Base-by-base conservation (phyloP, 2,888 invertebrate genomes). In the Microctonus brassicae region DNA sequence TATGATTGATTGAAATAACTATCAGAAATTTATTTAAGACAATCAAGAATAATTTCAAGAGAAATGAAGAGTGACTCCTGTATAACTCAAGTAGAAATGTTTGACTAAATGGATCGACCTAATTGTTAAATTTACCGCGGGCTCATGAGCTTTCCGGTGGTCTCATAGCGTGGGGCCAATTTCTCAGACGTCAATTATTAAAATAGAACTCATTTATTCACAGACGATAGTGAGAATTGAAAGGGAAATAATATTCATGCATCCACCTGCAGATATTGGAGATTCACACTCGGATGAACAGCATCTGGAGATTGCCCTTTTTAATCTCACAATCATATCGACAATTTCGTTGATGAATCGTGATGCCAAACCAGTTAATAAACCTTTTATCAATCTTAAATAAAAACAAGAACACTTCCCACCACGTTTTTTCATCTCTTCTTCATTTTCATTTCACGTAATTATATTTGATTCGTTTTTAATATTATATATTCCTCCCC, bases 331-430 rank as follows among this genome's bases (percentile, higher is more conserved):
- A 68, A 86, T 83, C 82, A 83, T 83, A 76, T 86, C 86, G 73
- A 82, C 78, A 33, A 86, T 74, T 70, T 86, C 86, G 72, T 85
- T 84, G 34, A 79, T 81, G 29, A 86, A 73, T 60, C 86, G 82
- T 47, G 67, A 73, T 24, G 80, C 81, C 53, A 86, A 77, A 70
- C 86, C 86, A 69, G 81, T 82, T 63, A 85, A 71, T 70, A 86
- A 80, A 79, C 84, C 85, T 72, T 75, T 77, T 63, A 78, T 78
- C 68, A 86, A 73, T 76, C 84, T 81, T 70, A 86, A 73, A 81
- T 85, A 86, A 72, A 86, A 86, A 66, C 84, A 86, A 77, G 83
- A 84, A 77, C 84, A 83, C 83, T 85, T 85, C 81, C 82, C 82
- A 83, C 81, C 75, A 76, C 81, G 22, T 53, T 58, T 70, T 61